A percentile compares a stretch with the other conserved stretches of the same genome.
These are phyloP conservation scores for Tenthredo distinguenda DNA, from an alignment of 2,888 invertebrate genomes.

Conservation along the genomic window DNA sequence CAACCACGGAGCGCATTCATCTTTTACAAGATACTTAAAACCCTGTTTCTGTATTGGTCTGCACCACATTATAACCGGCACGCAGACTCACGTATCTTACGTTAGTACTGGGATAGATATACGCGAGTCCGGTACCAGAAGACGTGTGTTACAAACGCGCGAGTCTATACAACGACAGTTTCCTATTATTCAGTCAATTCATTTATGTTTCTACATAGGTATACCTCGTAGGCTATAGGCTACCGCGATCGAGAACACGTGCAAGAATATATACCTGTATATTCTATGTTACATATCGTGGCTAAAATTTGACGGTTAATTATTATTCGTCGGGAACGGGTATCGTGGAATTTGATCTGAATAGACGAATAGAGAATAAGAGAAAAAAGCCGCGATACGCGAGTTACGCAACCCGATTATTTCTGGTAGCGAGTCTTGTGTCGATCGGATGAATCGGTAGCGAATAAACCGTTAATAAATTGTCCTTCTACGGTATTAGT, in stretches of 20 bases:
- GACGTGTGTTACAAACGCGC: neutral
- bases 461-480: constrained; percentile 56
- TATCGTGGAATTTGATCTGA: constrained; percentile 41
- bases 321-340: constrained; percentile 14
- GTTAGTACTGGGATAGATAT: neutral
- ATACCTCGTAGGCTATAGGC: neutral
- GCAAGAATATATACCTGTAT: neutral
- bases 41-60: neutral
- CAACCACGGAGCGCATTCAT: constrained; percentile 26
- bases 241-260: neutral
- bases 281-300: neutral
- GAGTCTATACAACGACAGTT: neutral
- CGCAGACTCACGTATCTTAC: neutral
- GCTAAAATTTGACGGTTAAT: constrained; percentile 3
- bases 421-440: neutral
- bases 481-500: constrained; percentile 53
- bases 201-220: neutral
- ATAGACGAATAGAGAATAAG: neutral
- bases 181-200: constrained; percentile 6
- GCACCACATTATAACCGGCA: neutral
- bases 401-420: constrained; percentile 45
- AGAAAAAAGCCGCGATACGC: neutral
- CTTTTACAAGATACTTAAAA: constrained; percentile 39
- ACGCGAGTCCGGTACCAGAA: neutral
- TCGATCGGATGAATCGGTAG: constrained; percentile 36